phyloP scores from a whole-genome alignment of 2,888 invertebrate genomes.

The Drymonia ruficornis region DNA sequence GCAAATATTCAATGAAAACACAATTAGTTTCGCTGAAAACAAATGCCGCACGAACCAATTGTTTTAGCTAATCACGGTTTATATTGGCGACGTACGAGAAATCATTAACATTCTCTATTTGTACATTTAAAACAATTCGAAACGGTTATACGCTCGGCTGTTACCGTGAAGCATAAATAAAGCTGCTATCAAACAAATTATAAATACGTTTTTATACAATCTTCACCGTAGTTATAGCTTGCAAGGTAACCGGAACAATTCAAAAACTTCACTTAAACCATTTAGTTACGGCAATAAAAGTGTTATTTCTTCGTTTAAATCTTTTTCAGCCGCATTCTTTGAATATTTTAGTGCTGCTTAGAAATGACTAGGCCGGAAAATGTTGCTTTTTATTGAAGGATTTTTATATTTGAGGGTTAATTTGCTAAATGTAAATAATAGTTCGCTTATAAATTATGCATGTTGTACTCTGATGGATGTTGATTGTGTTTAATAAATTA shows the following conservation, averaged over 20 bases:
- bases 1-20: background rate
- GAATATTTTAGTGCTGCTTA: constrained; percentile 9
- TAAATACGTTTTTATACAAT: constrained; percentile 8
- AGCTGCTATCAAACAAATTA: constrained; percentile 26
- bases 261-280: constrained; percentile 3
- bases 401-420: background rate
- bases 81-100: constrained; percentile 1
- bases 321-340: constrained; percentile 4
- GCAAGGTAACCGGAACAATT: constrained; percentile 17
- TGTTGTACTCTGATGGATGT: background rate
- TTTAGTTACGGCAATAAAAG: constrained; percentile 18
- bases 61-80: background rate
- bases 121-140: constrained; percentile 19
- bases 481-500: no score
- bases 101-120: constrained; percentile 6
- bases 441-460: background rate
- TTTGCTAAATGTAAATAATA: background rate
- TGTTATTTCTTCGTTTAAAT: constrained; percentile 3
- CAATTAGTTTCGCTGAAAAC: background rate
- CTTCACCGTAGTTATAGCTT: constrained; percentile 15
- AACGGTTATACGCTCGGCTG: constrained; percentile 12
- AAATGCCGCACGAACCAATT: background rate
- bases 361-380: background rate
- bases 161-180: constrained; percentile 30
- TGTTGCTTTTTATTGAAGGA: background rate